Percentiles rank a stretch among this genome's conserved stretches.
These are phyloP conservation scores for Onychomys arenicola DNA, from an alignment of 2,797 vertebrate species.

Conservation along the genomic window DNA sequence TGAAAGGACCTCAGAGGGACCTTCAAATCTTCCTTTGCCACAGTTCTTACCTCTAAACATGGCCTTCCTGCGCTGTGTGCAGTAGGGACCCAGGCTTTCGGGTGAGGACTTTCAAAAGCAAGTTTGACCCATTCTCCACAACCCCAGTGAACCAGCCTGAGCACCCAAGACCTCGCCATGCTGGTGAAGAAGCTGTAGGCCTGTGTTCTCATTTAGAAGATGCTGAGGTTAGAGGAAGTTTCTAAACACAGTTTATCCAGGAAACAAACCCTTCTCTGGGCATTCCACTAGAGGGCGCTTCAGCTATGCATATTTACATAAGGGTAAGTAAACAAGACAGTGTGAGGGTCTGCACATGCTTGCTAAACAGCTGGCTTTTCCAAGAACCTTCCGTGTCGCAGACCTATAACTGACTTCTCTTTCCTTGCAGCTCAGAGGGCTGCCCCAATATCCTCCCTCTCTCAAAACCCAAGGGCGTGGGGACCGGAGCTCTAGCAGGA, in stretches of 20 bases:
- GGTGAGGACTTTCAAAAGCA: not conserved
- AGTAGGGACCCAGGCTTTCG: not conserved
- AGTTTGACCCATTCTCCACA: not conserved
- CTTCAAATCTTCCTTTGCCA: not conserved
- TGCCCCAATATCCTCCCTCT: not conserved
- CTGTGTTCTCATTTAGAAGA: not conserved
- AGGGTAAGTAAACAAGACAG: slow-evolving; percentile 2
- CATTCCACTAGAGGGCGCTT: slow-evolving; percentile 90
- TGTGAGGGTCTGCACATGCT: not conserved
- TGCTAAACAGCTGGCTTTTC: not conserved
- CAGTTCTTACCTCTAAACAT: not conserved
- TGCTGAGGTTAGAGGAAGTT: not conserved
- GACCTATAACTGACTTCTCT: not conserved
- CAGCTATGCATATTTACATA: slow-evolving; percentile 87
- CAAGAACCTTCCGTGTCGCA: not conserved
- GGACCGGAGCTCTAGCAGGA: not conserved
- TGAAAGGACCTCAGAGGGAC: not conserved
- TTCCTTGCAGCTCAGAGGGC: not conserved
- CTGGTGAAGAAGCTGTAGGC: not conserved
- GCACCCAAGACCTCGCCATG: not conserved
- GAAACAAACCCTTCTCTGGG: slow-evolving; percentile 71
- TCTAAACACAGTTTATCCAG: not conserved
- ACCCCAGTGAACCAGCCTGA: fast-evolving
- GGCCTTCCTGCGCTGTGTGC: not conserved
- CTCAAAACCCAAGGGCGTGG: not conserved